Base-by-base conservation (phyloP, 1,140 invertebrate genomes). In the Ips typographus region DNA sequence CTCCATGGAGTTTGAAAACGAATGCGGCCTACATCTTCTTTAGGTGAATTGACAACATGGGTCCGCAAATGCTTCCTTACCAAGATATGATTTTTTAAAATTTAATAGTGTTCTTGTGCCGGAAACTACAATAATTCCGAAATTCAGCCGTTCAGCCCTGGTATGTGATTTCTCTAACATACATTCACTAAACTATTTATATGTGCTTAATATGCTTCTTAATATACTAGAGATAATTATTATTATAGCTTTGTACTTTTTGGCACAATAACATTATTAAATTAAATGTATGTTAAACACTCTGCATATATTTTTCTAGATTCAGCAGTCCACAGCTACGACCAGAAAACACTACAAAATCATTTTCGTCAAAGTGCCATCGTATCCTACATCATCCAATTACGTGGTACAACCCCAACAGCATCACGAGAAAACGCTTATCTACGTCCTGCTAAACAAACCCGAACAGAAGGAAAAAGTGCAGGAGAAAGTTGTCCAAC, bases 361-460 rank as follows among this genome's bases (percentile, higher is more conserved):
- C 72, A 91, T 94, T 42, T 94, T 94, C 84, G 94, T 94, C 78
- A 93, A 94, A 84, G 91, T 92, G 0, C 92, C 92, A 52, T 88
- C 91, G 60, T 90, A 91, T 1, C 90, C 90, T n/a, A 91, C 89
- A 3, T 22, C 22, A 22, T 89, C 89, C 0, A 90, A 90, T 3
- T 83, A 89, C 37, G 86, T 93, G 66, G 90, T 91, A 2, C 79
- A 90, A 52, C 36, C n/a, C 7, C 68, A 59, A 51, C 88, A 90
- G 72, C 90, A 91, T 73, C 91, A 94, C 80, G 90, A 94, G 81
- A 94, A 94, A 83, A 94, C 93, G 5, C 84, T 94, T 59, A 91
- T 94, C 74, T 94, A 94, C 80, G 92, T 94, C 5, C 80, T 94
- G 75, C 91, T 93, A 40, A 94, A 94, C 86, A 93, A 93, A 79